Evolutionary conservation across 2,797 vertebrate genomes (phyloP).

Genomic region (Paguma larvata): DNA sequence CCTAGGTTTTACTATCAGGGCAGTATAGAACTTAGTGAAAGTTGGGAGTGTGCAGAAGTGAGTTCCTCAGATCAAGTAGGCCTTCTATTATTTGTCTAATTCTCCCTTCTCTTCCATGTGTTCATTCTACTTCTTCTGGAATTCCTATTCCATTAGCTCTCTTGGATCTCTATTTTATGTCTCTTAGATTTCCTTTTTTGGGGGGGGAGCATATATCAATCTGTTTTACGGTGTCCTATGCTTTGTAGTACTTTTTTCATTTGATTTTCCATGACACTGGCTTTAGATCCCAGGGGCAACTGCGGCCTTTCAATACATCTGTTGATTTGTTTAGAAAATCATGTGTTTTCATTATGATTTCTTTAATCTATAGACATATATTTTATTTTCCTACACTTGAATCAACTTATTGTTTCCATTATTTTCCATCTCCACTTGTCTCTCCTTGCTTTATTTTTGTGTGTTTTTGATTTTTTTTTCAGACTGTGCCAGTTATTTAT

Average conservation of each 20-base stretch:
- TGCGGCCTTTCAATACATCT: neutral
- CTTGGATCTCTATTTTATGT: neutral
- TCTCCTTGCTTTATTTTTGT: neutral
- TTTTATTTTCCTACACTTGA: neutral
- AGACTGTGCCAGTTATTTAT: neutral
- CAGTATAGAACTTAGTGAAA: neutral
- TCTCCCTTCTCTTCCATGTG: neutral
- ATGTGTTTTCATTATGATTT: neutral
- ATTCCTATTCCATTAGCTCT: neutral
- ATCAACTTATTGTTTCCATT: neutral
- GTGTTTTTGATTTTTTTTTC: neutral
- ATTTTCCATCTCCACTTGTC: neutral
- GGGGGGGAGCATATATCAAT: neutral
- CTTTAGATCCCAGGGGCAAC: neutral
- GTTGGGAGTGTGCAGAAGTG: neutral
- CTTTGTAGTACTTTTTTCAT: neutral
- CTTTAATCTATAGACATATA: neutral
- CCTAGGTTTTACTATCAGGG: neutral
- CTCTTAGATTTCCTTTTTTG: neutral
- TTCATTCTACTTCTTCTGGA: neutral
- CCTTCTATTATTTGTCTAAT: neutral
- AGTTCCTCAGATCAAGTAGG: neutral
- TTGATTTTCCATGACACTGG: neutral
- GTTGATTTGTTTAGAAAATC: neutral
- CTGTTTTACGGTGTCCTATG: neutral